Conservation (phyloP, 2,113 vertebrate species). For the Mixornis gularis region DNA sequence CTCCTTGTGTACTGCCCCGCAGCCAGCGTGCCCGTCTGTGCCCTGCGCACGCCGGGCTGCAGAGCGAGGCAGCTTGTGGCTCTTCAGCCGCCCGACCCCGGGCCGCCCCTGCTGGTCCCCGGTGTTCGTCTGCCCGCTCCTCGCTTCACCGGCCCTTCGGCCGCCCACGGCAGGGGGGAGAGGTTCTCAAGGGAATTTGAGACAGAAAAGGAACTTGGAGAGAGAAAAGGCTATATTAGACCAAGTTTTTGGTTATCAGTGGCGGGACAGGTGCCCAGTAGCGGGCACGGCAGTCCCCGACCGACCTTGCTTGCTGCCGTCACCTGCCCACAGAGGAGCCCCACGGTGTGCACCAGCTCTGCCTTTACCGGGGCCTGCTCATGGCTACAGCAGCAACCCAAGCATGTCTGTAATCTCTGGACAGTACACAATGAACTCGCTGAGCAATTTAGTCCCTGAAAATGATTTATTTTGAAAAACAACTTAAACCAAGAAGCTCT, state of each 20-base stretch:
- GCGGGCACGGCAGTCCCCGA: neutral
- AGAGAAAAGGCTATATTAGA: neutral
- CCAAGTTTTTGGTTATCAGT: rapidly evolving
- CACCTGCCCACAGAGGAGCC: neutral
- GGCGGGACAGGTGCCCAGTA: neutral
- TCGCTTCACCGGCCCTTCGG: rapidly evolving
- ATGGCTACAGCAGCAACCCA: neutral
- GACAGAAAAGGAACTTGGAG: neutral
- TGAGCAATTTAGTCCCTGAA: neutral
- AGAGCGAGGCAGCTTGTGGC: neutral
- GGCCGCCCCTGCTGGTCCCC: neutral
- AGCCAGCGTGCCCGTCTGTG: neutral
- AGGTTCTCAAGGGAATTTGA: neutral
- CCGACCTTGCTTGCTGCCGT: rapidly evolving
- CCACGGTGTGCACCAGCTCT: rapidly evolving
- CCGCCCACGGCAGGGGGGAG: rapidly evolving
- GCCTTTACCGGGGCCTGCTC: rapidly evolving
- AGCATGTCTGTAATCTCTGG: neutral
- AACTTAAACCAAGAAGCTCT: neutral
- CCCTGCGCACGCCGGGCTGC: rapidly evolving
- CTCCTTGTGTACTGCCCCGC: neutral
- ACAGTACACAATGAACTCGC: neutral
- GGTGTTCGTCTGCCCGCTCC: rapidly evolving
- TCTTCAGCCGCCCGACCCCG: rapidly evolving
- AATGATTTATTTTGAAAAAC: neutral